Evolutionary conservation across 1,140 invertebrate genomes (phyloP).

Genomic region (Diabrotica undecimpunctata): DNA sequence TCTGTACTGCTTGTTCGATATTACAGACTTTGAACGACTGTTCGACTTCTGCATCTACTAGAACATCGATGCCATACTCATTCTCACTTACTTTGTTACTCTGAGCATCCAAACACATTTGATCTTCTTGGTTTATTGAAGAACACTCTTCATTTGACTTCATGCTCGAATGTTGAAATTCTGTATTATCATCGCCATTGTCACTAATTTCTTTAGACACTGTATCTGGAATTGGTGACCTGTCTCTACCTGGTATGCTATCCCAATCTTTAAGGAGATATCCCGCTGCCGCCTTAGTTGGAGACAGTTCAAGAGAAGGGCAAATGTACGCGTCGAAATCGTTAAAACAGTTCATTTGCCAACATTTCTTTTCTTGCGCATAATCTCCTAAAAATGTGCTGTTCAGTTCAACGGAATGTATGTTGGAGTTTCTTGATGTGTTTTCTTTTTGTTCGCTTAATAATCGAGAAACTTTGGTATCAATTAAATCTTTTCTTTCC

Average conservation of each 20-base stretch:
- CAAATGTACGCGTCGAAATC: conserved; percentile 4
- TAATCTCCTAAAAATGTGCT: conserved; percentile 15
- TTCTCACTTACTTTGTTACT: too few species aligned
- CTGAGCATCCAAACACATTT: too few species aligned
- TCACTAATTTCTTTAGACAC: too few species aligned
- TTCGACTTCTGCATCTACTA: too few species aligned
- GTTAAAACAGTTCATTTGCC: background rate
- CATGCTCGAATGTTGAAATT: too few species aligned
- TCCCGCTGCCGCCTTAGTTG: conserved; percentile 26
- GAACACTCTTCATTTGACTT: too few species aligned
- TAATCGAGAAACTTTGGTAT: conserved; percentile 37
- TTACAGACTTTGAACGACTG: too few species aligned
- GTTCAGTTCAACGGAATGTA: background rate
- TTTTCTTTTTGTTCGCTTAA: conserved; percentile 26
- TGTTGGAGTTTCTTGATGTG: background rate
- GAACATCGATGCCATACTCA: too few species aligned
- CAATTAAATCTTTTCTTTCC: conserved; percentile 35
- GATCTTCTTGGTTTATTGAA: too few species aligned
- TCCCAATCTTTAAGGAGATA: conserved; percentile 42
- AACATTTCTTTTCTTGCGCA: conserved; percentile 11
- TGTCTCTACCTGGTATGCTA: conserved; percentile 38
- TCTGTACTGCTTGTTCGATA: too few species aligned
- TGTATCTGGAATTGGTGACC: conserved; percentile 22
- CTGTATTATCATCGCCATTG: too few species aligned
- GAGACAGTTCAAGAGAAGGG: conserved; percentile 24